Percentiles rank a stretch among this genome's conserved stretches.
These are phyloP conservation scores for Pandion haliaetus DNA, from an alignment of 2,113 vertebrate genomes.

Conservation along the genomic window DNA sequence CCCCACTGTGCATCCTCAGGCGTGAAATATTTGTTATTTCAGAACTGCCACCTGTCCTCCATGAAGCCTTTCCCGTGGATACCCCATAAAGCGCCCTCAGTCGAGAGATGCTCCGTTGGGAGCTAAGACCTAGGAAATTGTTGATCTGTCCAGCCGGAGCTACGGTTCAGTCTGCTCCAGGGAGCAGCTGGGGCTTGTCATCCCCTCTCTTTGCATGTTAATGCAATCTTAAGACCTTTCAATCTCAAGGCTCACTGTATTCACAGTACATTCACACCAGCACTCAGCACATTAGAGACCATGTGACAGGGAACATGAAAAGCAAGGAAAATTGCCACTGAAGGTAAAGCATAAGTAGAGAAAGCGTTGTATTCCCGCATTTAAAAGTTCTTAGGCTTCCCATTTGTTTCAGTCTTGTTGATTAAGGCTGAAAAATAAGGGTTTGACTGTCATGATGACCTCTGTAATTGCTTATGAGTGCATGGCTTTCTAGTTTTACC, in stretches of 20 bases:
- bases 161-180: neutral
- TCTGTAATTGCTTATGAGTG: neutral
- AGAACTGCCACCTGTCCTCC: neutral
- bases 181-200: conserved; percentile 34
- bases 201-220: neutral
- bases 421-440: neutral
- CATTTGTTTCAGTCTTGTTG: neutral
- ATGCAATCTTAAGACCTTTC: neutral
- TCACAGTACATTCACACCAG: neutral
- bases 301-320: neutral
- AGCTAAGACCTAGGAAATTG: neutral
- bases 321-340: neutral
- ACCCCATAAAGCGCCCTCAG: neutral
- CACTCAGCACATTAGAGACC: neutral
- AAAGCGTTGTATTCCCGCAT: neutral
- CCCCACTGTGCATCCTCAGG: neutral
- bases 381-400: neutral
- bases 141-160: neutral
- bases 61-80: neutral
- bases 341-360: neutral
- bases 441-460: neutral
- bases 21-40: neutral
- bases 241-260: neutral
- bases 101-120: neutral
- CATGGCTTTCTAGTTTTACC: neutral